Base-by-base conservation (phyloP, 2,113 vertebrate species). In the Cathartes aura region DNA sequence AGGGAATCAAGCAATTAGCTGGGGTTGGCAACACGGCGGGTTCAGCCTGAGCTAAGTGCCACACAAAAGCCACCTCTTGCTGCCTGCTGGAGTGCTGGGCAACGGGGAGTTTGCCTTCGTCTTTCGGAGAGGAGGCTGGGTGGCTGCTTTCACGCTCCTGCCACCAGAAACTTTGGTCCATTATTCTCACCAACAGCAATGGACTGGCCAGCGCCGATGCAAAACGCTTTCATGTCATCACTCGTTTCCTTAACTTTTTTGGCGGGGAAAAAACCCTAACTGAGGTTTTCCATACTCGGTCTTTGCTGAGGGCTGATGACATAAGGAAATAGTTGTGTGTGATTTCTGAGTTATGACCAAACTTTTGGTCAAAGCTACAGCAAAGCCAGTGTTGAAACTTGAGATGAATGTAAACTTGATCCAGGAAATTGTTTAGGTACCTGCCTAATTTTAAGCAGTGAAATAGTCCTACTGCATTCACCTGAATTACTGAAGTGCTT, bases 1-100 rank as follows among this genome's bases (percentile, higher is more conserved):
- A 91, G 60, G 94, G 96, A 97, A 97, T 96, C 96, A 94, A 96
- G 95, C 96, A 97, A 97, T 97, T 96, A 97, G 91, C 96, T 83
- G 68, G 85, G 70, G 70, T n/a, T 96, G 97, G 92, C 73, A 95
- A 42, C 1, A 16, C 15, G 34, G 76, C 6, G 20, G 92, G 74
- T 82, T 95, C 94, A 90, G 92, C 42, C 79, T 92, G 45, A 90
- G 94, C 60, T 56, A 78, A 88, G 75, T 29, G 84, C 75, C 0
- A 0, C 78, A 73, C 75, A 90, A 90, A 92, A 91, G 74, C 63
- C 56, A 55, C 72, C n/a, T 74, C 79, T 78, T 0, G 5, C 74
- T 91, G 78, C 87, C 70, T 87, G 76, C 76, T 27, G 56, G 42
- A 84, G 71, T 4, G 36, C 27, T 15, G 50, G 60, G 59, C 56